Evolutionary conservation across 2,888 invertebrate genomes (phyloP).

Genomic region (Dolomedes plantarius): DNA sequence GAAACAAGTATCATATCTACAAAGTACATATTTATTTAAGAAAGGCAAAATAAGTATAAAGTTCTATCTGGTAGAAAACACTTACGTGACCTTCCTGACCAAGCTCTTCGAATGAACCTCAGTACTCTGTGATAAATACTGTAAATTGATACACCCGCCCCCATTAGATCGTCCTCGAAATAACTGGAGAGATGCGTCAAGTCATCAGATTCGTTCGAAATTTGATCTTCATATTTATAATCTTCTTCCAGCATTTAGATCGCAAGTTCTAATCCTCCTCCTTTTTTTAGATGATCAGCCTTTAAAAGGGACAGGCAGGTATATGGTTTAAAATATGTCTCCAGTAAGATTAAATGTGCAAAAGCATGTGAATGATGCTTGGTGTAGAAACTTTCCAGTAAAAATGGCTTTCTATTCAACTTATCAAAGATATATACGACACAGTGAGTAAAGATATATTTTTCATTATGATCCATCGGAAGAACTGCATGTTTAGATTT

Average conservation of each 20-base stretch:
- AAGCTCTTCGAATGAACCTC: constrained; percentile 57
- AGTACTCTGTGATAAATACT: constrained; percentile 63
- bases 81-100: constrained; percentile 59
- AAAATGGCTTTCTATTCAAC: background rate
- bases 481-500: background rate
- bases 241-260: constrained; percentile 58
- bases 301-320: too few species aligned
- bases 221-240: constrained; percentile 38
- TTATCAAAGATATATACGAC: background rate
- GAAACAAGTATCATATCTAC: too few species aligned
- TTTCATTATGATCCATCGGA: background rate
- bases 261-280: background rate
- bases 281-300: too few species aligned
- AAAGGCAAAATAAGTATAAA: too few species aligned
- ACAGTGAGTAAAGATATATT: background rate
- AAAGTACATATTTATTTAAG: too few species aligned
- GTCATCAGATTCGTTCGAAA: constrained; percentile 57
- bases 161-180: constrained; percentile 68
- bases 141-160: constrained; percentile 67
- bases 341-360: too few species aligned
- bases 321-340: too few species aligned
- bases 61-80: too few species aligned
- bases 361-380: too few species aligned
- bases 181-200: constrained; percentile 58
- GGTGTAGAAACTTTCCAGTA: too few species aligned